phyloP scores from a whole-genome alignment of 2,888 invertebrate genomes.

The Eutolmus rufibarbis region DNA sequence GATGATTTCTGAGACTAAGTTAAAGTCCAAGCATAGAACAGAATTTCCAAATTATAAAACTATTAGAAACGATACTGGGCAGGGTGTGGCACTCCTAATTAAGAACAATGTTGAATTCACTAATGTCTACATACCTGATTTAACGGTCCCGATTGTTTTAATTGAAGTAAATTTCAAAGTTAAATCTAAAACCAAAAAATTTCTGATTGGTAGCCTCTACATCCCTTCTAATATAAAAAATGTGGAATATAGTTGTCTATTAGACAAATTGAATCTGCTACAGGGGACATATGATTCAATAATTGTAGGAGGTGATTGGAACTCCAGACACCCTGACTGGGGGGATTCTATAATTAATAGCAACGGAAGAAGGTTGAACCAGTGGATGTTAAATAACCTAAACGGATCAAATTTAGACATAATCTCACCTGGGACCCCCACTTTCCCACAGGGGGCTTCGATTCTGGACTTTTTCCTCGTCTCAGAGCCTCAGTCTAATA shows the following conservation, averaged over 20 bases:
- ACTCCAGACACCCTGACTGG: too few species aligned
- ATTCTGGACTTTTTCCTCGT: not conserved
- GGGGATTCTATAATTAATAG: too few species aligned
- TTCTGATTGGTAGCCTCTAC: not conserved
- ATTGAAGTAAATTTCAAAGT: too few species aligned
- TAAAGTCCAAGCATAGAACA: not conserved
- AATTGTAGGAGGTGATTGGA: too few species aligned
- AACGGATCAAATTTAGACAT: not conserved
- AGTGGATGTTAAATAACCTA: not conserved
- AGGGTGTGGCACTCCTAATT: not conserved
- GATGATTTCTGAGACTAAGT: too few species aligned
- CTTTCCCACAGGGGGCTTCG: not conserved
- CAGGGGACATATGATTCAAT: too few species aligned
- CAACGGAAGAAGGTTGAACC: not conserved
- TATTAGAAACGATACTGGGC: not conserved
- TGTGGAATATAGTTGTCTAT: not conserved
- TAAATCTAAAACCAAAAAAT: not conserved
- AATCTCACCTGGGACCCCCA: not conserved
- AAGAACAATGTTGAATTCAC: not conserved
- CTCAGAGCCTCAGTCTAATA: not conserved
- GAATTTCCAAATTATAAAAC: not conserved
- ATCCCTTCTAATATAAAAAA: not conserved
- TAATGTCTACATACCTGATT: not conserved
- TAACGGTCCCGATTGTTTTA: not conserved
- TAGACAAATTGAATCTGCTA: too few species aligned